These are phyloP conservation scores for Xiphophorus maculatus DNA, from an alignment of 2,113 vertebrate species.

Conservation along the genomic window DNA sequence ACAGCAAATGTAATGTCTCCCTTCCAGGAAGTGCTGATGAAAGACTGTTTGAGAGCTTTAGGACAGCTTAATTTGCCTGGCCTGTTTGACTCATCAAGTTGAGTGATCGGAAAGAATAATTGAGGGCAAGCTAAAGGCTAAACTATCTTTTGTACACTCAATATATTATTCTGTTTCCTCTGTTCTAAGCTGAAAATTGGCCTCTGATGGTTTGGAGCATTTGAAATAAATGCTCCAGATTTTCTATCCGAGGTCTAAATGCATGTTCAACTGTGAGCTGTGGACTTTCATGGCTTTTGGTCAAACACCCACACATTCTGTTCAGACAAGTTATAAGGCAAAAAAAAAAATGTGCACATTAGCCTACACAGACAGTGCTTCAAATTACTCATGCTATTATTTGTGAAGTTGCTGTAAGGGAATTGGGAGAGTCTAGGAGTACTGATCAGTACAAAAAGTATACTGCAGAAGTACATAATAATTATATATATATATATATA, in stretches of 20 bases:
- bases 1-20: conserved; percentile 16
- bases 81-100: conserved; percentile 64
- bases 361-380: not conserved
- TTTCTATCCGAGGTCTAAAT: not conserved
- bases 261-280: not conserved
- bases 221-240: conserved; percentile 32
- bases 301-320: conserved; percentile 5
- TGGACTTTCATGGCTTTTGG: not conserved
- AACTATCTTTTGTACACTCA: conserved; percentile 59
- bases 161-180: conserved; percentile 49
- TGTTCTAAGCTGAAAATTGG: conserved; percentile 53
- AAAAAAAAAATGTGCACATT: not conserved
- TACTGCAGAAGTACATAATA: too few relatives aligned
- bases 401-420: not conserved
- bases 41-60: conserved; percentile 56
- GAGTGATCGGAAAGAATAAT: conserved; percentile 59
- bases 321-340: not conserved
- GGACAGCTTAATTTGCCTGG: conserved; percentile 60
- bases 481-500: too few relatives aligned
- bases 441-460: too few relatives aligned
- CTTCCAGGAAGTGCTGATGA: conserved; percentile 52
- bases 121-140: conserved; percentile 68
- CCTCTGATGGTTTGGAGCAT: conserved; percentile 4
- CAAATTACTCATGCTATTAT: not conserved
- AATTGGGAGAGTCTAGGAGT: not conserved